These are phyloP conservation scores for Oscheius sp. DNA, from an alignment of 2,888 invertebrate genomes.

Conservation along the genomic window DNA sequence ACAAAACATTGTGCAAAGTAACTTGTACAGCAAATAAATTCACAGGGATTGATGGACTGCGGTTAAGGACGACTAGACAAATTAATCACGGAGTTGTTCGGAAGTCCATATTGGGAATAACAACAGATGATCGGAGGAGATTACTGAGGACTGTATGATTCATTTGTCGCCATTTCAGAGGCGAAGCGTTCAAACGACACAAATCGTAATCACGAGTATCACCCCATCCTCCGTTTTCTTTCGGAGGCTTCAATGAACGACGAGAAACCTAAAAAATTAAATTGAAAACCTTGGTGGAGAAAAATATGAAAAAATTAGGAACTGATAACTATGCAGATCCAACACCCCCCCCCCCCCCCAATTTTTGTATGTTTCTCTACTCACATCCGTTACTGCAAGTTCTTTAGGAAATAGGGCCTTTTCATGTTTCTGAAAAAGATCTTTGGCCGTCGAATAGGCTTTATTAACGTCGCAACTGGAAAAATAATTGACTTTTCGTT, in stretches of 20 bases:
- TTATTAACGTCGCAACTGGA: conserved; percentile 49
- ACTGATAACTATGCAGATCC: not conserved
- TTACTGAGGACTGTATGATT: not conserved
- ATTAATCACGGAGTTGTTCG: too few relatives aligned
- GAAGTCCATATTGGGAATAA: conserved; percentile 17
- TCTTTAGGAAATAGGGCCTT: conserved; percentile 73
- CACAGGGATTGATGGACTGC: too few relatives aligned
- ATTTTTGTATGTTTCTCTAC: conserved; percentile 1
- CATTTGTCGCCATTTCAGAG: conserved; percentile 30
- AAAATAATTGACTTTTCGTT: conserved; percentile 20
- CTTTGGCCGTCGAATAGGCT: conserved; percentile 38
- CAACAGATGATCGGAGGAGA: conserved; percentile 7
- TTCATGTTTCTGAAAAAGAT: conserved; percentile 71
- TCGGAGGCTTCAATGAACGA: conserved; percentile 68
- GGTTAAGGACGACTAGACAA: too few relatives aligned
- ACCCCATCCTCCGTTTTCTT: conserved; percentile 93
- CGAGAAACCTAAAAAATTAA: conserved; percentile 50
- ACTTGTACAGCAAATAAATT: too few relatives aligned
- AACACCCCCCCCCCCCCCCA: not conserved
- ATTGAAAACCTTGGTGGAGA: not conserved
- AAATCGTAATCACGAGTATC: conserved; percentile 86
- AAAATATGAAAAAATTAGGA: not conserved
- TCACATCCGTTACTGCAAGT: conserved; percentile 45
- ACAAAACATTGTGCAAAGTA: too few relatives aligned
- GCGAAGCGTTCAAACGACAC: conserved; percentile 73